Conservation (phyloP, 2,797 vertebrate genomes). For the Pteropus rufus region DNA sequence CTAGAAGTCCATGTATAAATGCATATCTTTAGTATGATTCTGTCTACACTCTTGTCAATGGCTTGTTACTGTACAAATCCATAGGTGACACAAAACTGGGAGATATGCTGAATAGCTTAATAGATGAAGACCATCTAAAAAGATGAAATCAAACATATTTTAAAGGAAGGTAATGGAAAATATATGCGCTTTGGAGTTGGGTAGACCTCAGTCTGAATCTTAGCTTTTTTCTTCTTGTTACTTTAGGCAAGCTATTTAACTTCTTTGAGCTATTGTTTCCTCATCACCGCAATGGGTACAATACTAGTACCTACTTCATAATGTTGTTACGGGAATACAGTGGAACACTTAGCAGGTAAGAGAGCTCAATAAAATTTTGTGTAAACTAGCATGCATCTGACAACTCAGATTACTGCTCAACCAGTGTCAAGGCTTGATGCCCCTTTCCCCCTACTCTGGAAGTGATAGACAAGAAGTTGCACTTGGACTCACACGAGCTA, state of each 20-base stretch:
- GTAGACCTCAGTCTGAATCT: neutral
- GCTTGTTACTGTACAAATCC: neutral
- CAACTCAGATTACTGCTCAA: neutral
- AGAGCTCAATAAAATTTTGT: neutral
- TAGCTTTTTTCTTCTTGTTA: neutral
- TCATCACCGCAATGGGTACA: neutral
- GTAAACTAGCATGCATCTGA: neutral
- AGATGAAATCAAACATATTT: neutral
- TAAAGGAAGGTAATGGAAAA: neutral
- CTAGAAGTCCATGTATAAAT: neutral
- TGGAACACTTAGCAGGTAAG: neutral
- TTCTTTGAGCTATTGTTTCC: neutral
- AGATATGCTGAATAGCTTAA: neutral
- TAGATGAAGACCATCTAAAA: neutral
- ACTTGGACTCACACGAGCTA: neutral
- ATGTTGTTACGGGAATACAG: neutral
- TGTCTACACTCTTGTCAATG: neutral
- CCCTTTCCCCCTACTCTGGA: neutral
- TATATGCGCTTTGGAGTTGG: neutral
- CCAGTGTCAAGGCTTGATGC: neutral
- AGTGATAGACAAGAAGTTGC: neutral
- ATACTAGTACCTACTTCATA: neutral
- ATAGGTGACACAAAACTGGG: neutral
- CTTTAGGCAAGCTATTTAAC: neutral
- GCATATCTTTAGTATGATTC: neutral